Evolutionary conservation across 2,113 vertebrate species (phyloP).

Genomic region (Otolemur garnettii): DNA sequence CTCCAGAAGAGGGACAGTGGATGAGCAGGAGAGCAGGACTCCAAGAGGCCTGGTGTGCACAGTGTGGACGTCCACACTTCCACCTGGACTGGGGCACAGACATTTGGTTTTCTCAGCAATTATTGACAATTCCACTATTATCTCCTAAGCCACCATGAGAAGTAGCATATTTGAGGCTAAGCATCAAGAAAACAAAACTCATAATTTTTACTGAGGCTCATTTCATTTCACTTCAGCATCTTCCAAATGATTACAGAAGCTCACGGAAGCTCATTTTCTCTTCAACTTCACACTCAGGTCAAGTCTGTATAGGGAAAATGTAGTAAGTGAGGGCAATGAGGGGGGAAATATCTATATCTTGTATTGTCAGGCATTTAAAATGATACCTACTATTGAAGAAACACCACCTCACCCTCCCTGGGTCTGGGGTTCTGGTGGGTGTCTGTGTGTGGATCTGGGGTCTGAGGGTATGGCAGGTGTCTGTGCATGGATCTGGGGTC

Average conservation of each 20-base stretch:
- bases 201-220: neutral
- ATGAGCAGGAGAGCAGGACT: too few species aligned
- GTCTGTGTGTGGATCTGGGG: neutral
- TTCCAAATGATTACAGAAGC: neutral
- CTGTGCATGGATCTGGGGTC: neutral
- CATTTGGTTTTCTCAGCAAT: neutral
- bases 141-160: neutral
- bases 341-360: neutral
- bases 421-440: neutral
- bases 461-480: too few species aligned
- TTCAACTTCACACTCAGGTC: neutral
- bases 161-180: neutral
- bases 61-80: accelerated
- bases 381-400: neutral
- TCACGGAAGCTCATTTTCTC: neutral
- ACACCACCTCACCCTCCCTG: neutral
- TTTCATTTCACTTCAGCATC: neutral
- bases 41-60: neutral
- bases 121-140: neutral
- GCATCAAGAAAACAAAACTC: neutral
- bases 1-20: neutral
- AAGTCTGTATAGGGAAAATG: neutral
- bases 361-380: neutral
- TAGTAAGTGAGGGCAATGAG: neutral
- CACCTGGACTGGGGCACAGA: neutral